Percentiles rank a stretch among this genome's conserved stretches.
Conservation (phyloP, 30 jellyfish, hydroid and myxozoan genomes). For the Catostylus mosaicus region DNA sequence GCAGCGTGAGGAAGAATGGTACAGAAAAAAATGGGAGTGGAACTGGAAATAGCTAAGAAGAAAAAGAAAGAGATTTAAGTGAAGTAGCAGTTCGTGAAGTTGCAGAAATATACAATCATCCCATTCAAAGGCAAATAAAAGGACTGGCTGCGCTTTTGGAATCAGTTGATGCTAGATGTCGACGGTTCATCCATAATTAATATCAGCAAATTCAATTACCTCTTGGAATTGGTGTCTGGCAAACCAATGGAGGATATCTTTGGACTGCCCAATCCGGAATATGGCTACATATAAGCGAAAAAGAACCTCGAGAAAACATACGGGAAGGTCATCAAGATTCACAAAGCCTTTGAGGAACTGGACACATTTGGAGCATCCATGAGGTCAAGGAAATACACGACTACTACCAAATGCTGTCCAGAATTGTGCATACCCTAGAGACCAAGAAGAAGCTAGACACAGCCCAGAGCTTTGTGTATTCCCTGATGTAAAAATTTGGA, state of each 20-base stretch:
- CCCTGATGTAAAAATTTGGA: constrained; percentile 57
- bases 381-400: constrained; percentile 35
- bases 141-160: constrained; percentile 87
- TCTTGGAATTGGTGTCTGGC: constrained; percentile 56
- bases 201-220: constrained; percentile 75
- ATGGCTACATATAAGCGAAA: constrained; percentile 52
- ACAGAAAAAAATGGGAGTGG: not conserved
- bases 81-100: constrained; percentile 68
- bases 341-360: constrained; percentile 52
- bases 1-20: constrained; percentile 6
- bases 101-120: constrained; percentile 79
- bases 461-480: constrained; percentile 54
- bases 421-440: constrained; percentile 50
- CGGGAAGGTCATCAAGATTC: constrained; percentile 55
- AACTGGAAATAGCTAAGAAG: not conserved
- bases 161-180: constrained; percentile 79
- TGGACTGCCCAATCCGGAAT: constrained; percentile 48
- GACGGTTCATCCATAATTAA: constrained; percentile 62
- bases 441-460: constrained; percentile 59
- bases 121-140: constrained; percentile 76
- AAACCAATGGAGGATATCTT: constrained; percentile 64
- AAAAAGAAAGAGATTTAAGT: constrained; percentile 13
- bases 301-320: constrained; percentile 39
- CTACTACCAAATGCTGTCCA: constrained; percentile 57
- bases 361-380: constrained; percentile 23